A percentile compares a stretch with the other conserved stretches of the same genome.
Conservation (phyloP, 2,113 vertebrate genomes). For the Galeopterus variegatus region DNA sequence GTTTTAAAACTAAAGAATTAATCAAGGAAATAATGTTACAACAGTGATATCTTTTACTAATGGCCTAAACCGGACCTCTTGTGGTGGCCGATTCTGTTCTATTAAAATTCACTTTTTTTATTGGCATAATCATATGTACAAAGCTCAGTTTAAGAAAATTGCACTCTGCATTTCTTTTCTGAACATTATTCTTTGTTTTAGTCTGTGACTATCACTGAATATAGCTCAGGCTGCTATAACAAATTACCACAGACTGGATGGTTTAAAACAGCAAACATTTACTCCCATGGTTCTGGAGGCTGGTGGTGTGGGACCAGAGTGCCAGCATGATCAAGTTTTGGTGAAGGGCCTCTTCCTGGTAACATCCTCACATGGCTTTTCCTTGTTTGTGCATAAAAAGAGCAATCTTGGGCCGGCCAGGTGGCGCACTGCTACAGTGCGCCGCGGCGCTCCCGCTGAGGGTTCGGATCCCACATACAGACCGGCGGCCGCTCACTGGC, state of each 20-base stretch:
- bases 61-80: not conserved
- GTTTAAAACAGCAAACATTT: not conserved
- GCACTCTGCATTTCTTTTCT: not conserved
- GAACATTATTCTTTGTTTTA: not conserved
- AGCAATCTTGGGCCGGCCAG: no score
- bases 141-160: not conserved
- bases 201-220: not conserved
- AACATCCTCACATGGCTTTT: not conserved
- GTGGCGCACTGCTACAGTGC: no score
- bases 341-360: not conserved
- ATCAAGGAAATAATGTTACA: not conserved
- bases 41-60: not conserved
- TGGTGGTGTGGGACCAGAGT: not conserved
- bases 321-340: not conserved
- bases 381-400: not conserved
- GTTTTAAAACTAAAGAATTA: conserved; percentile 4
- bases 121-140: not conserved
- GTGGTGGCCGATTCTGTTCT: not conserved
- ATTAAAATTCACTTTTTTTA: not conserved
- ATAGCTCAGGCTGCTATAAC: not conserved
- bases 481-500: no score
- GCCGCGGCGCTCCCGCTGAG: no score
- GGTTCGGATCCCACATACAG: no score
- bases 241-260: not conserved
- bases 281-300: not conserved